Base-by-base conservation (phyloP, 2,888 invertebrate genomes). In the Lycia hirtaria region DNA sequence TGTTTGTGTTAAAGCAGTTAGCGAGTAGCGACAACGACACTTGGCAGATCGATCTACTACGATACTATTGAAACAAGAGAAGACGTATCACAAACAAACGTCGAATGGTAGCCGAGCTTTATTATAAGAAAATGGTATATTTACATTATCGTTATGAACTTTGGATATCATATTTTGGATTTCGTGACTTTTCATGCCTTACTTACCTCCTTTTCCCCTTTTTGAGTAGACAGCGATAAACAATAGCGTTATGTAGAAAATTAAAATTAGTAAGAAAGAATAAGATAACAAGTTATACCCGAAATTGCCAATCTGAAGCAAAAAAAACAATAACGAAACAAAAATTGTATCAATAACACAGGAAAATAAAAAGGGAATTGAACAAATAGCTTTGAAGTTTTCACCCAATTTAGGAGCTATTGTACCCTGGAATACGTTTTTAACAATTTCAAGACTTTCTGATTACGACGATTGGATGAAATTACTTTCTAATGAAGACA, bases 1-100 rank as follows among this genome's bases (percentile, higher is more conserved):
- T 53, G 52, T 56, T 45, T 56, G 33, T 40, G n/a, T 20, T 28
- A n/a, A 43, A 20, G 12, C 35, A 22, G 32, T 14, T 30, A 45
- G 6, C 52, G 45, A 44, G n/a, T 19, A 14, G 41, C 12, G 12
- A n/a, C n/a, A n/a, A n/a, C n/a, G 30, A 9, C 49, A 10, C 14
- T 30, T 30, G 28, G 7, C 22, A n/a, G 20, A 15, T 30, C 38
- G 14, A 49, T 49, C 26, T 14, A 3, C 14, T n/a, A n/a, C 17
- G 15, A 14, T 43, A 17, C 17, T 17, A 24, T n/a, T 28, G 28
- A 28, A 28, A 24, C 41, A 43, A 17, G 41, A 17, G 41, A 43
- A 43, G 14, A n/a, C 22, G 22, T 12, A 4, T 15, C 2, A 4
- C 26, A n/a, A 43, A 43, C 28, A n/a, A 43, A 43, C 28, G 17